phyloP scores from a whole-genome alignment of 2,888 invertebrate genomes.

The Pseudanteris insignis region DNA sequence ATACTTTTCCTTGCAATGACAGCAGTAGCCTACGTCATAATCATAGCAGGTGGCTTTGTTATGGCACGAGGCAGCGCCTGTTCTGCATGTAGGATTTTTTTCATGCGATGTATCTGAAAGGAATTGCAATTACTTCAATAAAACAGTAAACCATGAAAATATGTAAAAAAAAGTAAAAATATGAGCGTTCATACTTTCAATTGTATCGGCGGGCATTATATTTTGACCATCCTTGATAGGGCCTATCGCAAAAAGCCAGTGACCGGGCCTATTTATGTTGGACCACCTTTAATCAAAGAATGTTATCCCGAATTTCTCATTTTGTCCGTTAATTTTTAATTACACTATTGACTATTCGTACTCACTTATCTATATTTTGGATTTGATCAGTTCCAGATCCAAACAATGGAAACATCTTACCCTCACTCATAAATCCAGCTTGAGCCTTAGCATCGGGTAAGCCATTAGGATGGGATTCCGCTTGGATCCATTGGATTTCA shows the following conservation, averaged over 20 bases:
- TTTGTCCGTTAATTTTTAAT: neutral
- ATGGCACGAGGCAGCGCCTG: slow-evolving; percentile 81
- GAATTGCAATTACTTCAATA: too few relatives aligned
- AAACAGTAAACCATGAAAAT: too few relatives aligned
- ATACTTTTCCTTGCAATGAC: slow-evolving; percentile 82
- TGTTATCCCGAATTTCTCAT: slow-evolving; percentile 50
- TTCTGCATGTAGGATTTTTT: slow-evolving; percentile 68
- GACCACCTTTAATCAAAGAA: slow-evolving; percentile 84
- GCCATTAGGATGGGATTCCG: slow-evolving; percentile 78
- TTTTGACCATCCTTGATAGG: slow-evolving; percentile 72
- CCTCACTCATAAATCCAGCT: slow-evolving; percentile 90
- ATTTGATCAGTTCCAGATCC: slow-evolving; percentile 94
- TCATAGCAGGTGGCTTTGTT: slow-evolving; percentile 84
- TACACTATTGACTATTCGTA: too few relatives aligned
- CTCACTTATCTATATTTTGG: slow-evolving; percentile 79
- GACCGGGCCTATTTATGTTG: slow-evolving; percentile 84
- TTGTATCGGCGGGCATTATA: slow-evolving; percentile 74
- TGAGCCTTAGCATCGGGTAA: slow-evolving; percentile 91
- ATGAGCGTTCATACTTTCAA: slow-evolving; percentile 55
- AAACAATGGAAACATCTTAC: slow-evolving; percentile 77
- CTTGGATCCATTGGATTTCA: slow-evolving; percentile 93
- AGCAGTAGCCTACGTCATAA: slow-evolving; percentile 87
- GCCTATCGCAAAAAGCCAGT: slow-evolving; percentile 90
- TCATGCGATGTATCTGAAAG: slow-evolving; percentile 23
- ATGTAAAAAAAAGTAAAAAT: slow-evolving; percentile 1